These are phyloP conservation scores for Acromyrmex heyeri DNA, from an alignment of 1,140 invertebrate species.

Conservation along the genomic window DNA sequence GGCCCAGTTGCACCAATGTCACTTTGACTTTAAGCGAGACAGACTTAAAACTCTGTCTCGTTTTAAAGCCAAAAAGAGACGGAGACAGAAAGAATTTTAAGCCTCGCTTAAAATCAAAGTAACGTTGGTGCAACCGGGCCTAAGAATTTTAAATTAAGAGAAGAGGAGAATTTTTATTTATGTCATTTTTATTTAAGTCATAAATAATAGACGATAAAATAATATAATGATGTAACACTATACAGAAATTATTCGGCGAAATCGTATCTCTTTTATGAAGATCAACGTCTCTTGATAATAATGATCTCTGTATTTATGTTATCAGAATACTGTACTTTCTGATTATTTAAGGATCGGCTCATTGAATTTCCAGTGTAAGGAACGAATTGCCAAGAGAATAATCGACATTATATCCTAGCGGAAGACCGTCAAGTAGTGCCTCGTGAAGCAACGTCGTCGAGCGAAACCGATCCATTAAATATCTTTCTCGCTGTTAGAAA, in stretches of 20 bases:
- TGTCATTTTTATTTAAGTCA: not conserved
- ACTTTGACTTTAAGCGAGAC: no score
- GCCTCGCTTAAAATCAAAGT: no score
- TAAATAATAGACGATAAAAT: not conserved
- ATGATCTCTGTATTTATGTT: not conserved
- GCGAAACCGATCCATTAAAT: constrained; percentile 52
- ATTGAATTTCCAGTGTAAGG: not conserved
- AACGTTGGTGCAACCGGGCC: no score
- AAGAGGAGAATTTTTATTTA: not conserved
- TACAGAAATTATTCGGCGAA: not conserved
- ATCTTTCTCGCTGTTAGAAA: constrained; percentile 24
- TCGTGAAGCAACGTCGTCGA: constrained; percentile 2
- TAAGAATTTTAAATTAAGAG: not conserved
- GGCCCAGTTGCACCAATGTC: no score
- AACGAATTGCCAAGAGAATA: not conserved
- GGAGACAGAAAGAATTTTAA: no score
- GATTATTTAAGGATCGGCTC: constrained; percentile 16
- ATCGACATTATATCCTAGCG: constrained; percentile 6
- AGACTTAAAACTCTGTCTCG: no score
- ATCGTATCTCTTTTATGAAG: not conserved
- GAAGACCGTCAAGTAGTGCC: not conserved
- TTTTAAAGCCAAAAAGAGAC: no score
- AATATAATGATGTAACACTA: not conserved
- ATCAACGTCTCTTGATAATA: not conserved
- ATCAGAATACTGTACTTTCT: not conserved